Evolutionary conservation across 2,888 invertebrate genomes (phyloP).

Genomic region (Lingula anatina): DNA sequence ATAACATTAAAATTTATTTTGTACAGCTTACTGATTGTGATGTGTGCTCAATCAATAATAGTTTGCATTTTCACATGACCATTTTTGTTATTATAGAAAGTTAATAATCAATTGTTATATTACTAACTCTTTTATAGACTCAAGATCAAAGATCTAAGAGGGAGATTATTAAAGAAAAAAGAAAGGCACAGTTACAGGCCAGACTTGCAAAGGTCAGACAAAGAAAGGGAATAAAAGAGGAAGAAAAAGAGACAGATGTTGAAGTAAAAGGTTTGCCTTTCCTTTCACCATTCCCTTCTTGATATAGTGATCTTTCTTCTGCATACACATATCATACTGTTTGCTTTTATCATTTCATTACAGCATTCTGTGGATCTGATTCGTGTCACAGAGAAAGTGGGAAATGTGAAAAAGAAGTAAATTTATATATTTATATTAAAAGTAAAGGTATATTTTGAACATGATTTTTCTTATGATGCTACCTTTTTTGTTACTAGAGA

Average conservation of each 20-base stretch:
- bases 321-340: no score
- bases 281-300: no score
- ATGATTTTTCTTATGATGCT: neutral
- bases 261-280: no score
- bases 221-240: slow-evolving; percentile 31
- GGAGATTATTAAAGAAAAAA: slow-evolving; percentile 46
- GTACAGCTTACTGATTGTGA: neutral
- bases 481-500: neutral
- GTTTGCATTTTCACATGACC: no score
- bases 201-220: slow-evolving; percentile 54
- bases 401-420: slow-evolving; percentile 6
- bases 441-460: neutral
- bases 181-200: slow-evolving; percentile 46
- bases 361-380: neutral
- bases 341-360: no score
- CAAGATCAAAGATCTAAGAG: slow-evolving; percentile 29
- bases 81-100: no score
- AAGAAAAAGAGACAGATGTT: no score
- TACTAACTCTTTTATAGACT: slow-evolving; percentile 27
- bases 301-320: no score
- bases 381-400: slow-evolving; percentile 12
- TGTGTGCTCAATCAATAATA: no score
- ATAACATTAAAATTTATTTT: neutral
- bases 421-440: neutral
- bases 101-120: neutral